Conservation (phyloP, 2,797 vertebrate species). For the Poeciliopsis turneri region DNA sequence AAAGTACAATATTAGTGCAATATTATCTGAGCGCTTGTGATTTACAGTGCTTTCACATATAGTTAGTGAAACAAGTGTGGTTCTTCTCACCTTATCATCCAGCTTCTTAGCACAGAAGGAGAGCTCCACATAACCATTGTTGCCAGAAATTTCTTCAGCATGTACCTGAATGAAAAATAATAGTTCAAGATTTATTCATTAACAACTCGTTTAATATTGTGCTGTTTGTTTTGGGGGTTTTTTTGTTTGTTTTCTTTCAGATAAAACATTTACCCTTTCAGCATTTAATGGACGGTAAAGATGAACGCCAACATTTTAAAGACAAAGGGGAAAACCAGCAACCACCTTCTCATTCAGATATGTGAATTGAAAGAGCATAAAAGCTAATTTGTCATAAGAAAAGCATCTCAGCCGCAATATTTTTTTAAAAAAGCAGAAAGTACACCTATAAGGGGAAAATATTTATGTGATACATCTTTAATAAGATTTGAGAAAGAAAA, state of each 20-base stretch:
- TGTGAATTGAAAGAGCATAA: background rate
- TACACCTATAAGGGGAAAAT: background rate
- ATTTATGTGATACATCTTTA: background rate
- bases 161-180: conserved; percentile 81
- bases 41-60: conserved; percentile 8
- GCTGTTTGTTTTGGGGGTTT: background rate
- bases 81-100: conserved; percentile 90
- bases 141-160: conserved; percentile 94
- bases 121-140: conserved; percentile 93
- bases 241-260: background rate
- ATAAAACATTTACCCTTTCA: background rate
- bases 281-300: background rate
- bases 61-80: conserved; percentile 30
- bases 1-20: conserved; percentile 26
- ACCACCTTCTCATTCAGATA: background rate
- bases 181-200: conserved; percentile 1
- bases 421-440: background rate
- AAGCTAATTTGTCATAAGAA: background rate
- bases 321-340: background rate
- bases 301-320: conserved; percentile 13
- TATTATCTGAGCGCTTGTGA: conserved; percentile 9
- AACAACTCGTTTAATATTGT: background rate
- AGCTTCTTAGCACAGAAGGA: conserved; percentile 92
- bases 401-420: background rate
- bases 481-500: background rate